These are phyloP conservation scores for Macrotis lagotis DNA, from an alignment of 2,113 vertebrate species.

Conservation along the genomic window DNA sequence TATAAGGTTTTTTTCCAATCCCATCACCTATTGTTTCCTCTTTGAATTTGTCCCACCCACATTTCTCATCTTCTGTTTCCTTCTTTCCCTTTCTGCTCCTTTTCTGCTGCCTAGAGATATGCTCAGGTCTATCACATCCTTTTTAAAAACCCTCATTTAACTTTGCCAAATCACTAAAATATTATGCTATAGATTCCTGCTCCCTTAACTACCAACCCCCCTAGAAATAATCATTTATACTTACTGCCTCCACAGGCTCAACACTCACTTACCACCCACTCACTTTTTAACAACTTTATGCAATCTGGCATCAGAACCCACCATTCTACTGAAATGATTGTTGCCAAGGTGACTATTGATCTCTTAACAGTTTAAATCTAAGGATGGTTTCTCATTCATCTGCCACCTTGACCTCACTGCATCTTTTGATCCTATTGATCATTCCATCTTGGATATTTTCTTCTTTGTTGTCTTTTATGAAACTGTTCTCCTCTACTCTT, in stretches of 20 bases:
- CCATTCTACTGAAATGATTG: not conserved
- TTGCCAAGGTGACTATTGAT: not conserved
- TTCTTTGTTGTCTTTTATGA: not conserved
- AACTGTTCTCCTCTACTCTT: not conserved
- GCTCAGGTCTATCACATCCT: not conserved
- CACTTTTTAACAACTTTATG: not conserved
- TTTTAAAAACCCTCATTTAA: not conserved
- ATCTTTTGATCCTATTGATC: not conserved
- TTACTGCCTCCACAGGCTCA: not conserved
- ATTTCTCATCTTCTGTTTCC: not conserved
- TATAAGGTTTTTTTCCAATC: not conserved
- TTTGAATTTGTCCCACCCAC: not conserved
- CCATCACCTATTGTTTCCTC: not conserved
- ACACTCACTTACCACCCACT: not conserved
- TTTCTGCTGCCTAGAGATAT: not conserved
- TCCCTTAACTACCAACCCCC: not conserved
- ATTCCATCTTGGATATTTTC: not conserved
- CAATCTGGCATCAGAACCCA: not conserved
- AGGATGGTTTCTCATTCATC: not conserved
- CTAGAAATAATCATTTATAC: not conserved
- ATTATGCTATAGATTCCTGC: not conserved
- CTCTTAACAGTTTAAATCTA: not conserved
- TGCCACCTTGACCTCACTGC: not conserved
- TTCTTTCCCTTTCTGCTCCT: not conserved
- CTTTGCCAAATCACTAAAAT: not conserved